Conservation (phyloP, 2,797 vertebrate genomes). For the Alcedo atthis region DNA sequence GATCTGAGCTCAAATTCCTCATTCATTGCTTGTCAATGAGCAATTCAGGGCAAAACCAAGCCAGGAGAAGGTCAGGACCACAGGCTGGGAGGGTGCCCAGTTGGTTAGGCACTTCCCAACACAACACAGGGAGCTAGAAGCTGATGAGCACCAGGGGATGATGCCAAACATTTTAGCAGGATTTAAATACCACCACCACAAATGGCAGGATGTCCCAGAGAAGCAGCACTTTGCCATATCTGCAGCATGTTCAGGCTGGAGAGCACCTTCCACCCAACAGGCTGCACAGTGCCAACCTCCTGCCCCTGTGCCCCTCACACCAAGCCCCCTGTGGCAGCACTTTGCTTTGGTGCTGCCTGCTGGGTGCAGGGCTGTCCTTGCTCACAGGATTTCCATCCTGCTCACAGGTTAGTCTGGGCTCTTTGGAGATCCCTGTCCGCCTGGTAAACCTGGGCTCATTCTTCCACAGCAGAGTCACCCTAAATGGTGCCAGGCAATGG, state of each 20-base stretch:
- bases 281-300: not conserved
- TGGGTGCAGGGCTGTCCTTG: rapidly evolving
- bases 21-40: not conserved
- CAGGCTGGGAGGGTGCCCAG: not conserved
- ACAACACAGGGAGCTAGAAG: not conserved
- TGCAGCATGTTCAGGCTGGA: not conserved
- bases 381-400: not conserved
- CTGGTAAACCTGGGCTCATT: rapidly evolving
- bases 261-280: not conserved
- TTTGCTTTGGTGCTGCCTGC: not conserved
- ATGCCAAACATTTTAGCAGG: not conserved
- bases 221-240: not conserved
- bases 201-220: not conserved
- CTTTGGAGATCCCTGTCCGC: not conserved
- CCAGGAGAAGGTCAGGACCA: not conserved
- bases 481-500: not conserved
- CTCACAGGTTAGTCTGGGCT: rapidly evolving
- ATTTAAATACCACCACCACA: not conserved
- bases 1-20: not conserved
- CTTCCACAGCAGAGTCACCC: not conserved
- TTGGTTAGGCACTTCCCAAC: not conserved
- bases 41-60: not conserved
- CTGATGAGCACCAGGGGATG: not conserved
- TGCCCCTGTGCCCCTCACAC: not conserved
- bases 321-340: not conserved